A percentile compares a stretch with the other conserved stretches of the same genome.
phyloP scores from a whole-genome alignment of 1,140 invertebrate species.

The Conus betulinus region DNA sequence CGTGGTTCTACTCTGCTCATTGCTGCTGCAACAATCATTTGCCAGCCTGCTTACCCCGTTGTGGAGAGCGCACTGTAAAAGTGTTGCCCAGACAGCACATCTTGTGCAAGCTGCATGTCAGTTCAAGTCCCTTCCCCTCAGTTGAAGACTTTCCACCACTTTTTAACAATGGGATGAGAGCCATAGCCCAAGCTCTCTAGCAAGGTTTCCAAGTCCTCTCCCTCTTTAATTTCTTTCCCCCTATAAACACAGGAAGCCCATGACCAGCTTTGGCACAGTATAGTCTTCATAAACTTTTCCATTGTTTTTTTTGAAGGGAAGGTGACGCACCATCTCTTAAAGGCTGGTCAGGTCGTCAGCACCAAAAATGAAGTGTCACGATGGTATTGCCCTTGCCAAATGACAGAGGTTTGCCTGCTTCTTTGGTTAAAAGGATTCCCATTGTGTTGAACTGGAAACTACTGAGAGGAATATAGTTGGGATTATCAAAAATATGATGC shows the following conservation, averaged over 20 bases:
- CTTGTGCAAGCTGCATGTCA: background rate
- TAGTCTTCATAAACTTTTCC: background rate
- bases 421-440: slow-evolving; percentile 22
- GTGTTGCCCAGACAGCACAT: slow-evolving; percentile 16
- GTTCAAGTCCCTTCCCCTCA: background rate
- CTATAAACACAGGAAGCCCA: slow-evolving; percentile 9
- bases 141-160: background rate
- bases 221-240: background rate
- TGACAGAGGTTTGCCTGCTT: slow-evolving; percentile 15
- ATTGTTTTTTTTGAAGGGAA: too few relatives aligned
- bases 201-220: background rate
- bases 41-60: background rate
- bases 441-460: background rate
- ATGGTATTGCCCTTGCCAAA: background rate
- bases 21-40: background rate
- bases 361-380: slow-evolving; percentile 23
- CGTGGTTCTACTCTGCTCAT: background rate
- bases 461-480: too few relatives aligned
- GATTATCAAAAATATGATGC: too few relatives aligned
- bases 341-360: background rate
- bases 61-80: background rate
- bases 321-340: too few relatives aligned
- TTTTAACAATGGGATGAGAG: background rate
- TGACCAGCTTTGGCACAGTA: background rate
- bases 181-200: background rate